Evolutionary conservation across 1,140 invertebrate species (phyloP).

Genomic region (Teleopsis dalmanni): DNA sequence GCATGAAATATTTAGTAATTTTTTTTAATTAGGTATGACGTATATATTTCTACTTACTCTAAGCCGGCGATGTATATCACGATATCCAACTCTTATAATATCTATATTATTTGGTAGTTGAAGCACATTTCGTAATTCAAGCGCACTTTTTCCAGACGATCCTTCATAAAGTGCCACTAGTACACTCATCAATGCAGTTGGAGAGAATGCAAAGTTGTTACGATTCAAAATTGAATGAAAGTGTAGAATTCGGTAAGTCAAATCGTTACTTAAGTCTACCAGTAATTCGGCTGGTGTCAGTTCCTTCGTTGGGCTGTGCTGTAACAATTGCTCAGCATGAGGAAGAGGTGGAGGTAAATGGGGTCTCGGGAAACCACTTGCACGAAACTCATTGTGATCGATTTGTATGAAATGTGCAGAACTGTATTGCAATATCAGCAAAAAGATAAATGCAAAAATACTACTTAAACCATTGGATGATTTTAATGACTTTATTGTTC

Average conservation of each 20-base stretch:
- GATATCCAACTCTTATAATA: constrained; percentile 63
- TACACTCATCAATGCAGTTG: constrained; percentile 68
- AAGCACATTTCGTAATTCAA: constrained; percentile 60
- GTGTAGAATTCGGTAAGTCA: constrained; percentile 61
- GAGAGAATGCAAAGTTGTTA: constrained; percentile 80
- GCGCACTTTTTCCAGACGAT: constrained; percentile 56
- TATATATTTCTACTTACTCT: constrained; percentile 58
- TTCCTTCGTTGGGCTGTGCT: constrained; percentile 23
- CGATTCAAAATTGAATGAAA: constrained; percentile 58
- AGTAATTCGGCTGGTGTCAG: constrained; percentile 58
- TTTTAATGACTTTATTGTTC: no score
- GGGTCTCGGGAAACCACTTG: constrained; percentile 31
- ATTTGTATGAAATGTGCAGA: constrained; percentile 37
- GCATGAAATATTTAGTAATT: no score
- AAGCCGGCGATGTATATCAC: constrained; percentile 68
- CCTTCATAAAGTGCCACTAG: constrained; percentile 70
- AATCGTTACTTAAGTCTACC: constrained; percentile 68
- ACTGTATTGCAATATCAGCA: no score
- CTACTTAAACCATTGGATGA: no score
- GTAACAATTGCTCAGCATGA: constrained; percentile 21
- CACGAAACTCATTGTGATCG: constrained; percentile 35
- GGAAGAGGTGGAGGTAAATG: constrained; percentile 17
- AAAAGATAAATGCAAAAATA: neutral
- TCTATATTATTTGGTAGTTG: constrained; percentile 61
- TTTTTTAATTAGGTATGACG: no score